Conservation (phyloP, 2,888 invertebrate genomes). For the Gymnocheta viridis region DNA sequence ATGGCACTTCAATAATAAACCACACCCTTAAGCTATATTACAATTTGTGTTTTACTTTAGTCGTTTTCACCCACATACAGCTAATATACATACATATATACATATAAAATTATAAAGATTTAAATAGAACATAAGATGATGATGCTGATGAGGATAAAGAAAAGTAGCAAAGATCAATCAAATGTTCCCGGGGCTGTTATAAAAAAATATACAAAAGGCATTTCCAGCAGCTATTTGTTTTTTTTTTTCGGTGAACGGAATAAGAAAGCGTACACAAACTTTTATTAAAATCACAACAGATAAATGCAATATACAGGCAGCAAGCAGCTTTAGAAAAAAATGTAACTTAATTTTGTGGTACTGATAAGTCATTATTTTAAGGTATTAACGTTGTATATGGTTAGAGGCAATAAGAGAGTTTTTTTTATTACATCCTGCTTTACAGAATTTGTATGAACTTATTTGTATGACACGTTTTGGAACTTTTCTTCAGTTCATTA, state of each 20-base stretch:
- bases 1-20: conserved; percentile 6
- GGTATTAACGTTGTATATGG: neutral
- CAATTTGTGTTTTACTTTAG: neutral
- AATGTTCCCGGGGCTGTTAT: conserved; percentile 29
- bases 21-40: neutral
- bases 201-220: neutral
- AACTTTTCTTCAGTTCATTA: no score
- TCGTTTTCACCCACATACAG: neutral
- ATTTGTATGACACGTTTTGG: no score
- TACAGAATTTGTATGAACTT: neutral
- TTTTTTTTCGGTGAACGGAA: neutral
- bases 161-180: conserved; percentile 54
- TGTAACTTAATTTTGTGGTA: neutral
- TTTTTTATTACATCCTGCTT: conserved; percentile 5
- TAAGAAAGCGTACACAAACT: neutral
- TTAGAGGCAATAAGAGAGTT: neutral
- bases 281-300: neutral
- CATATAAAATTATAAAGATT: neutral
- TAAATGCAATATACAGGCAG: neutral
- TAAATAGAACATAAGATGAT: neutral
- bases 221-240: neutral
- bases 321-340: neutral
- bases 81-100: neutral
- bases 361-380: neutral
- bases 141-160: neutral